Evolutionary conservation across 2,888 invertebrate species (phyloP).

Genomic region (Aspidapion aeneum): DNA sequence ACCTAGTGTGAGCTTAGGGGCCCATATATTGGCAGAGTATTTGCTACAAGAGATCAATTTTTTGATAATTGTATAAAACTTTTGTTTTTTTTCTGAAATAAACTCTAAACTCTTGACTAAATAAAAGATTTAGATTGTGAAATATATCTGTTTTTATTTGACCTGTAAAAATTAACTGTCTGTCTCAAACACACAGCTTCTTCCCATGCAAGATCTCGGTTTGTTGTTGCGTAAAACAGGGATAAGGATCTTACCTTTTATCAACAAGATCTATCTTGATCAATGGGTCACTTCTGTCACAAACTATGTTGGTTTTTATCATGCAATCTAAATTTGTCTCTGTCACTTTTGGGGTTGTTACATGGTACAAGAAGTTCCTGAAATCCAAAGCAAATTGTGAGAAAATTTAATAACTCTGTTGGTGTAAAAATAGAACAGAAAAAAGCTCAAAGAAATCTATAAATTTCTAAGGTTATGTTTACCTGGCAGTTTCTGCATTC

Average conservation of each 20-base stretch:
- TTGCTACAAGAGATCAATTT: too few relatives aligned
- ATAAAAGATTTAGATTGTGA: too few relatives aligned
- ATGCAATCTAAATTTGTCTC: conserved; percentile 72
- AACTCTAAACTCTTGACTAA: too few relatives aligned
- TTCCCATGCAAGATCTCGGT: too few relatives aligned
- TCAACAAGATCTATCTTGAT: conserved; percentile 55
- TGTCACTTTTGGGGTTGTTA: conserved; percentile 62
- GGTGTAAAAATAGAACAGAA: neutral
- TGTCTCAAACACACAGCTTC: too few relatives aligned
- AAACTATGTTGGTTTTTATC: conserved; percentile 73
- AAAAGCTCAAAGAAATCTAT: conserved; percentile 11
- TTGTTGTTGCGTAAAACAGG: too few relatives aligned
- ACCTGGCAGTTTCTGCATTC: conserved; percentile 60
- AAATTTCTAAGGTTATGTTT: conserved; percentile 21
- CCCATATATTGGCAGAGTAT: too few relatives aligned
- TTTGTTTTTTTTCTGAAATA: too few relatives aligned
- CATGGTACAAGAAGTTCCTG: conserved; percentile 69
- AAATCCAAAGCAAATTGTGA: conserved; percentile 38
- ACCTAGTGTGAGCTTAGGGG: too few relatives aligned
- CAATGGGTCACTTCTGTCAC: conserved; percentile 72
- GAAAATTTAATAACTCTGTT: neutral
- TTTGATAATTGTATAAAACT: too few relatives aligned
- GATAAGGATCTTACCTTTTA: conserved; percentile 42
- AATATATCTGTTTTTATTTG: too few relatives aligned
- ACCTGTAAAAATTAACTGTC: too few relatives aligned